phyloP scores from a whole-genome alignment of 2,797 vertebrate species.

The Hydrophis major region DNA sequence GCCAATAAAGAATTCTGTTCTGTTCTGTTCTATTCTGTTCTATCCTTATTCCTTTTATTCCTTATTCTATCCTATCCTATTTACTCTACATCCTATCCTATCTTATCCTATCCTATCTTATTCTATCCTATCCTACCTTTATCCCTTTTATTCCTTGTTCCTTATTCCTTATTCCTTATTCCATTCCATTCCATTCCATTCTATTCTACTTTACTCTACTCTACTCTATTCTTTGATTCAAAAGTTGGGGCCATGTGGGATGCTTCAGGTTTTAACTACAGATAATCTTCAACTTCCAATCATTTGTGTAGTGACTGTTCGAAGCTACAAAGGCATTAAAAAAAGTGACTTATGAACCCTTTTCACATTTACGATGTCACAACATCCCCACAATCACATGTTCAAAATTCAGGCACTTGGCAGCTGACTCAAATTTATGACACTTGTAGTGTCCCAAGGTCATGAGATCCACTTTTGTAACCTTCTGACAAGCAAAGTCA shows the following conservation, averaged over 20 bases:
- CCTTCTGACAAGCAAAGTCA: neutral
- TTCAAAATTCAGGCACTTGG: neutral
- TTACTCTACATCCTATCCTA: too few species aligned
- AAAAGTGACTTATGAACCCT: neutral
- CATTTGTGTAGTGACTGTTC: neutral
- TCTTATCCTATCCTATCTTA: too few species aligned
- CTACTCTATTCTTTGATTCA: neutral
- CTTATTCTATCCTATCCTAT: too few species aligned
- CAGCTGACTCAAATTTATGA: neutral
- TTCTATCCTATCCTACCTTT: too few species aligned
- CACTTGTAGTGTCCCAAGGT: neutral
- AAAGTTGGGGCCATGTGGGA: too few species aligned
- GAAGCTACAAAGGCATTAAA: neutral
- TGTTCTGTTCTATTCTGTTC: too few species aligned
- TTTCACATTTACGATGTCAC: neutral
- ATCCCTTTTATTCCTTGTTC: too few species aligned
- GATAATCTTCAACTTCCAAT: neutral
- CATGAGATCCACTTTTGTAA: neutral
- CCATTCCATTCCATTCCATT: too few species aligned
- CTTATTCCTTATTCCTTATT: too few species aligned
- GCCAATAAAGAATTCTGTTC: too few species aligned
- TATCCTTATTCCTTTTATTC: too few species aligned
- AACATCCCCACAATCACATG: fast-evolving
- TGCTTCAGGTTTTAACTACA: neutral
- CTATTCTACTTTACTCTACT: too few species aligned